Evolutionary conservation across 2,797 vertebrate genomes (phyloP).

Genomic region (Pipistrellus kuhlii): DNA sequence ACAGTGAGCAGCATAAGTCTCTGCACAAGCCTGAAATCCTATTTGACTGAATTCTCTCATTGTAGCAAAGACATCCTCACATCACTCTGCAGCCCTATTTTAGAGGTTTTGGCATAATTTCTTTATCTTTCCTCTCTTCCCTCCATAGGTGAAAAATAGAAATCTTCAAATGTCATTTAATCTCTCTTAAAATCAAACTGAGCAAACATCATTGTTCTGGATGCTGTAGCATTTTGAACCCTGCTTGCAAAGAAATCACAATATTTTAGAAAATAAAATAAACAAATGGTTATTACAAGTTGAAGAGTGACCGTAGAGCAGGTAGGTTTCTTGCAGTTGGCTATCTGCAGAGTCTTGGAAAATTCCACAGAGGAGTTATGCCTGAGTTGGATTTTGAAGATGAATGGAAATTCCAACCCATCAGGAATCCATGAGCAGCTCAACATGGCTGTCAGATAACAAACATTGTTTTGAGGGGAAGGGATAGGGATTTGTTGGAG

Average conservation of each 20-base stretch:
- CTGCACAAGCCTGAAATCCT: conserved; percentile 34
- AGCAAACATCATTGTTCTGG: background rate
- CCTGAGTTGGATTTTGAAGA: conserved; percentile 24
- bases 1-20: background rate
- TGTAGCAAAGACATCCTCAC: background rate
- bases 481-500: background rate
- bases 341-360: background rate
- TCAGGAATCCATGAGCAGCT: background rate
- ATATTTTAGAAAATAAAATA: conserved; percentile 39
- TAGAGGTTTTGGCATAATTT: background rate
- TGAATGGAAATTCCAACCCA: background rate
- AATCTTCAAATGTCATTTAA: conserved; percentile 10
- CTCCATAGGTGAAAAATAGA: background rate
- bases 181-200: conserved; percentile 19
- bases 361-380: background rate
- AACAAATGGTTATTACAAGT: background rate
- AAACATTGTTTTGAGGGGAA: background rate
- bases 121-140: background rate
- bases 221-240: background rate
- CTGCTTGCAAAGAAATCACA: background rate
- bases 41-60: background rate
- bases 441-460: background rate
- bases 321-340: background rate
- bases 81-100: background rate
- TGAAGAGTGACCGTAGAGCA: background rate